phyloP scores from a whole-genome alignment of 2,797 vertebrate genomes.

The Ciconia nigra region DNA sequence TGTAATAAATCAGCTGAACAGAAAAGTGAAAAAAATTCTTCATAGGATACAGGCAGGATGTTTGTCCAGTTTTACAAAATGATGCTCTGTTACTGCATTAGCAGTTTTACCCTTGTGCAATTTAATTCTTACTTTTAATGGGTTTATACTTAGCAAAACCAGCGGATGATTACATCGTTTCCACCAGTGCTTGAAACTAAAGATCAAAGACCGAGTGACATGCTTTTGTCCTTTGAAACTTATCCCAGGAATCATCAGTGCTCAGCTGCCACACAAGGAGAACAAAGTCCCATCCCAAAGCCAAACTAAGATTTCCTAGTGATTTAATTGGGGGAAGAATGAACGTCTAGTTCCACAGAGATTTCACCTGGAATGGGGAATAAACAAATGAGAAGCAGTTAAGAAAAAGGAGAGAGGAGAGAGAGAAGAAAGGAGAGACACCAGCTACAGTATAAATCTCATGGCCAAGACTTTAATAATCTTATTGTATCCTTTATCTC shows the following conservation, averaged over 20 bases:
- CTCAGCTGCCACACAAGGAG: neutral
- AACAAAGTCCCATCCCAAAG: neutral
- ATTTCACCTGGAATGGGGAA: neutral
- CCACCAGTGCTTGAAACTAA: neutral
- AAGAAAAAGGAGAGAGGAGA: neutral
- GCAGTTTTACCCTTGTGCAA: neutral
- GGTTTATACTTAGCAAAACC: neutral
- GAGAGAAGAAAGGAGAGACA: neutral
- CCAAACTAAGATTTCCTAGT: neutral
- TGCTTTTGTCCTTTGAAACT: conserved; percentile 1
- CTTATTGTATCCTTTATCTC: neutral
- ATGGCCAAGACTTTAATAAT: neutral
- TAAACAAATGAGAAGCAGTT: neutral
- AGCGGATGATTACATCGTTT: neutral
- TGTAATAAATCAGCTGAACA: conserved; percentile 47
- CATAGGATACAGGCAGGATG: conserved; percentile 42
- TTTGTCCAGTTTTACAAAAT: conserved; percentile 1
- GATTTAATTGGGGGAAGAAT: neutral
- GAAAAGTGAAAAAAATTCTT: conserved; percentile 34
- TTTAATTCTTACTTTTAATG: neutral
- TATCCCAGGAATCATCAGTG: neutral
- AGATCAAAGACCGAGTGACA: neutral
- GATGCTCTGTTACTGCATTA: neutral
- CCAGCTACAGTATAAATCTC: neutral
- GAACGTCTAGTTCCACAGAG: neutral